A percentile compares a stretch with the other conserved stretches of the same genome.
Conservation (phyloP, 1,140 invertebrate species). For the Thrips palmi region DNA sequence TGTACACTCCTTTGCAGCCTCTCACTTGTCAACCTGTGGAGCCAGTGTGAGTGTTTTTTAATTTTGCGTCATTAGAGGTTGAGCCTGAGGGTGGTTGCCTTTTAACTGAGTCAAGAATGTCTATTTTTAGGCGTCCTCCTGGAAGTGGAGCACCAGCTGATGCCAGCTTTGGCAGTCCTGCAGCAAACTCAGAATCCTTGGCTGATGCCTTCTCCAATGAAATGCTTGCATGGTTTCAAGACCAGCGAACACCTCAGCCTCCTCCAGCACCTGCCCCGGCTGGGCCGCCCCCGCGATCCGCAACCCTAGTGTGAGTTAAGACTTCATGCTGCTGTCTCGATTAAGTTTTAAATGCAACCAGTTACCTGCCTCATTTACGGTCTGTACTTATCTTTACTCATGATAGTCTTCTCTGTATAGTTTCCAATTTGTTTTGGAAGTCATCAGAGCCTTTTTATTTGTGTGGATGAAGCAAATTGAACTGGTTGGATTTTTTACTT, state of each 20-base stretch:
- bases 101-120: too few relatives aligned
- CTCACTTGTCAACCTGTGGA: slow-evolving; percentile 26
- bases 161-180: slow-evolving; percentile 1
- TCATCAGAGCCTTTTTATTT: too few relatives aligned
- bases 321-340: too few relatives aligned
- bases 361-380: too few relatives aligned
- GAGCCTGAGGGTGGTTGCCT: slow-evolving; percentile 1
- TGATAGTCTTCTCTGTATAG: too few relatives aligned
- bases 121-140: slow-evolving; percentile 6
- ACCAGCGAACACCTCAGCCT: slow-evolving; percentile 16
- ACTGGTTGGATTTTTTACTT: too few relatives aligned
- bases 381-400: too few relatives aligned
- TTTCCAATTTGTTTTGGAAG: too few relatives aligned
- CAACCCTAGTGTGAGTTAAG: too few relatives aligned
- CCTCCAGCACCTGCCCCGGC: slow-evolving; percentile 3
- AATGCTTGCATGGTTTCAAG: slow-evolving; percentile 26
- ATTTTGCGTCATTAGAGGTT: background rate
- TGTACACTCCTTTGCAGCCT: slow-evolving; percentile 27
- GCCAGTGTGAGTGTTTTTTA: slow-evolving; percentile 6
- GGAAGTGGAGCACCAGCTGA: slow-evolving; percentile 4
- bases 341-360: too few relatives aligned
- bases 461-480: too few relatives aligned
- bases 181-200: slow-evolving; percentile 13
- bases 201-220: slow-evolving; percentile 23
- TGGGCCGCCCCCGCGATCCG: background rate